These are phyloP conservation scores for Prinia subflava DNA, from an alignment of 2,113 vertebrate species.

Conservation along the genomic window DNA sequence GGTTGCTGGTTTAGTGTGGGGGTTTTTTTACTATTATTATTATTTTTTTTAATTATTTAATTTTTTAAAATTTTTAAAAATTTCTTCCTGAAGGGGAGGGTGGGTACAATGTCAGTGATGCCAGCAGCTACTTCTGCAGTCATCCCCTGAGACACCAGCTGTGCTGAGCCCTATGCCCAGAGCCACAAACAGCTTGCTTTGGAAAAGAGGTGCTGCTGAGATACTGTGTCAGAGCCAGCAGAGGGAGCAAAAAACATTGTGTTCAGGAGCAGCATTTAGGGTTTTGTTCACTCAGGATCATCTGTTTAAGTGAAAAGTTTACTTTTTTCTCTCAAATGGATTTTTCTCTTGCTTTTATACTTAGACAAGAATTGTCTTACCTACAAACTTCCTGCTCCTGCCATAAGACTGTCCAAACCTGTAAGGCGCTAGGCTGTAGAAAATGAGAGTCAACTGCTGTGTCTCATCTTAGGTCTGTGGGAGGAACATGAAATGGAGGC, in stretches of 20 bases:
- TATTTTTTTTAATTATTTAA: too few species aligned
- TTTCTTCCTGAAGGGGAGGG: neutral
- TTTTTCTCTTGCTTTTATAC: neutral
- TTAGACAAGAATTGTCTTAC: neutral
- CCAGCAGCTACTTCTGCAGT: neutral
- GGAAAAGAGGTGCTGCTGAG: neutral
- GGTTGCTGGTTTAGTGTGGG: neutral
- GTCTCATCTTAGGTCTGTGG: neutral
- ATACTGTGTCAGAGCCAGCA: neutral
- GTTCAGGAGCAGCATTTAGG: neutral
- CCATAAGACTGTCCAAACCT: neutral
- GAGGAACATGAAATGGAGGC: neutral
- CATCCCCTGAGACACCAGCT: neutral
- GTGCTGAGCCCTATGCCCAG: neutral
- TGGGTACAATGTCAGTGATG: neutral
- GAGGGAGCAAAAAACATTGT: slow-evolving; percentile 57
- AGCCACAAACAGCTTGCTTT: neutral
- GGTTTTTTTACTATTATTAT: too few species aligned
- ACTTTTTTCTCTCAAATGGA: neutral
- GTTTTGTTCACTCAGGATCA: neutral
- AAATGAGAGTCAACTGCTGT: neutral
- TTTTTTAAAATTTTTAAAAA: too few species aligned
- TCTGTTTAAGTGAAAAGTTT: neutral
- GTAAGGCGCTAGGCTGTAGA: neutral
- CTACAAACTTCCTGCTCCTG: neutral